Evolutionary conservation across 2,797 vertebrate species (phyloP), one percentile per base, ranked within the genome.

Genomic region (Girardinus metallicus): DNA sequence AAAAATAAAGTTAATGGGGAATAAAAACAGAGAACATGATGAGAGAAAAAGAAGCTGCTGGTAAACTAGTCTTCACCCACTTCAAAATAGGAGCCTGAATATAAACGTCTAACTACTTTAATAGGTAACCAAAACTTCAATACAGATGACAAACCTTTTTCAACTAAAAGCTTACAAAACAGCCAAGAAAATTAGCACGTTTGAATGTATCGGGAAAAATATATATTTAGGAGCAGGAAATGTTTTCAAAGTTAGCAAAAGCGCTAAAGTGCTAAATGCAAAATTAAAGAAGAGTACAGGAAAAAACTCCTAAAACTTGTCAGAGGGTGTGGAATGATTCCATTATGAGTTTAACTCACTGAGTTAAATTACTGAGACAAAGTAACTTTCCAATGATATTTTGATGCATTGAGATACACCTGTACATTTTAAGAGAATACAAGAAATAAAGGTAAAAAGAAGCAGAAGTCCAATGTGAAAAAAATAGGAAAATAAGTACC

Each of bases 401-500:
- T 43, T 6, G 11, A n/a, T n/a, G 11, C 5, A 70, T 15, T 26
- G 21, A 68, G 21, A 70, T 41, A 5, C 11, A 43, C 39, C 66
- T 43, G 66, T 31, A 41, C 21, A 70, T 57, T 78, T 46, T 7
- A 46, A 64, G 60, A 10, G 34, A 70, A 79, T 29, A 60, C 51
- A 78, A 70, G 6, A 5, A 71, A 16, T 15, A 71, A 46, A n/a
- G 64, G 62, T 64, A 64, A 64, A 26, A 68, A 4, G 3, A 23
- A 47, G 1, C 53, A 39, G 21, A 46, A 39, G 31, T 51, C 43
- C 7, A 79, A 62, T 15, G 23, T 18, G 21, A 55, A 51, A 6
- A 23, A 23, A 49, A 66, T 12, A 55, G 9, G 31, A 7, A 41
- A 57, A 51, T 34, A 0, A 5, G 78, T 96, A 99, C 99, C 98